A percentile compares a stretch with the other conserved stretches of the same genome.
These are phyloP conservation scores for Fundulus diaphanus DNA, from an alignment of 2,797 vertebrate genomes.

Conservation along the genomic window DNA sequence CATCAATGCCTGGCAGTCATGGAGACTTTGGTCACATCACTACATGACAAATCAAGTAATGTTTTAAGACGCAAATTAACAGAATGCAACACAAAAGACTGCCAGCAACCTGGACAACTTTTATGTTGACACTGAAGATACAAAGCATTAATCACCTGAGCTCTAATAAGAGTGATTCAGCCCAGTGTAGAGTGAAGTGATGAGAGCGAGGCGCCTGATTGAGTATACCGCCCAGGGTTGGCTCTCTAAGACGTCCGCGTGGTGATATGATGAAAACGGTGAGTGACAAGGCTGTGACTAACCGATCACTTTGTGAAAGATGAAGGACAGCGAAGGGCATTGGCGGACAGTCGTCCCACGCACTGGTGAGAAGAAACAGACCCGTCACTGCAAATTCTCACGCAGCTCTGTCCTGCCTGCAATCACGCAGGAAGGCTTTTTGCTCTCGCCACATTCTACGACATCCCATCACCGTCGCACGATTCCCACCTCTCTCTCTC, in stretches of 20 bases:
- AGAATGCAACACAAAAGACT: not conserved
- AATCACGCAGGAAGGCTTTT: slow-evolving; percentile 43
- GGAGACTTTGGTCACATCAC: not conserved
- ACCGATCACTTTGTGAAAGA: slow-evolving; percentile 54
- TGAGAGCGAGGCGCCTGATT: slow-evolving; percentile 26
- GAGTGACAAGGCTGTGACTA: slow-evolving; percentile 72
- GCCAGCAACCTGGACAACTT: slow-evolving; percentile 6
- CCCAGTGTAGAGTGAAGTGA: slow-evolving; percentile 14
- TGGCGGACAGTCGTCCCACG: slow-evolving; percentile 66
- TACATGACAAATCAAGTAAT: not conserved
- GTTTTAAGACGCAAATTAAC: too few species aligned
- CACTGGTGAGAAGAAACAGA: slow-evolving; percentile 53
- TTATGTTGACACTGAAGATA: slow-evolving; percentile 16
- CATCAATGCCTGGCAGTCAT: not conserved
- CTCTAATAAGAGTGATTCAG: slow-evolving; percentile 4
- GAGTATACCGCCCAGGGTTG: slow-evolving; percentile 26
- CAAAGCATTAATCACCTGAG: slow-evolving; percentile 18
- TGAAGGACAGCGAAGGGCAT: slow-evolving; percentile 66
- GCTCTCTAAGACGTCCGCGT: slow-evolving; percentile 51
- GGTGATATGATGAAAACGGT: slow-evolving; percentile 61
- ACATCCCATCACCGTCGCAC: slow-evolving; percentile 50
- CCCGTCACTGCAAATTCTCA: slow-evolving; percentile 72
- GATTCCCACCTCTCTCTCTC: slow-evolving; percentile 23
- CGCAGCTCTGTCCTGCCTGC: slow-evolving; percentile 34
- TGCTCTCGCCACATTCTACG: slow-evolving; percentile 53